Evolutionary conservation across 2,113 vertebrate species (phyloP), one percentile per base, ranked within the genome.

Genomic region (Pangasianodon hypophthalmus): DNA sequence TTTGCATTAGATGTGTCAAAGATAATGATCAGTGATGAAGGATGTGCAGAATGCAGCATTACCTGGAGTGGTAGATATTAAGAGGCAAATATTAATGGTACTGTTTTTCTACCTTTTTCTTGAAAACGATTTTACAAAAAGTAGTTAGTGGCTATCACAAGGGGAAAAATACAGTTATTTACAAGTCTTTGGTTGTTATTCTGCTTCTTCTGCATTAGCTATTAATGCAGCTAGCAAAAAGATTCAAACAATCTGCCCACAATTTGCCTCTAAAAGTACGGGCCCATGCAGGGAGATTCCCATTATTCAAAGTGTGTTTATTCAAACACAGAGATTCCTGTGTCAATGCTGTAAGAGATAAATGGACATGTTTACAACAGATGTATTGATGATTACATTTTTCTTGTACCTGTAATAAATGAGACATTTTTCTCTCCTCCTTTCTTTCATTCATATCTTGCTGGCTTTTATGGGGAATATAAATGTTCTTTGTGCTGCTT

Each of bases 381-480:
- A 54, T 82, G 79, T 54, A 82, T 37, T 82, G 50, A 82, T 32
- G 50, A 81, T 54, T 32, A 32, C 6, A 82, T 82, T 32, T 81
- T 19, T 82, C 46, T 32, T 54, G 29, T 18, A 19, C 48, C 29
- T 82, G 29, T 52, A 82, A 32, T 82, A 82, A 82, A 82, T 82
- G 50, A 82, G 79, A 82, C n/a, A 14, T 54, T 54, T 54, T 82
- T 14, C 5, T 13, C 26, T 82, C 79, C 79, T 82, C 16, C 0
- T 82, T 82, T n/a, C 29, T 32, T 82, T 54, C n/a, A 82, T 56
- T 82, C 50, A 54, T 82, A 54, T 82, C 79, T 81, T 81, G 79
- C 48, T 81, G 79, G 2, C 48, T 81, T 81, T n/a, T n/a, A 32
- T 52, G 14, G 8, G 50, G 50, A 32, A 82, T 56, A 82, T 54